Evolutionary conservation across 1,140 invertebrate species (phyloP), one percentile per base, ranked within the genome.

Genomic region (Reticulitermes speratus): DNA sequence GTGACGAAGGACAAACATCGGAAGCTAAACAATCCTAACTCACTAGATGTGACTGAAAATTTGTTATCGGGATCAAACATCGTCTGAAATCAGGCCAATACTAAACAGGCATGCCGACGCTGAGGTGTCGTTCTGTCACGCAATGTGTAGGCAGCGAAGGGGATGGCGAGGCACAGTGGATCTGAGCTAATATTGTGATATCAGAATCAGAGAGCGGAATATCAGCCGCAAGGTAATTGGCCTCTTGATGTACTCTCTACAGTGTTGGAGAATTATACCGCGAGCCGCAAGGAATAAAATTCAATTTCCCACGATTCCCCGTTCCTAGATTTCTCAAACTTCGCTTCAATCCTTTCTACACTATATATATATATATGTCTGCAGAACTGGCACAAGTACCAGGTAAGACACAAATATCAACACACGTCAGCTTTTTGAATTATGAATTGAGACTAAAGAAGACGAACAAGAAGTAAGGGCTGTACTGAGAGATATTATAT

Each of bases 151-250:
- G n/a, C 9, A 75, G 1, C 65, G n/a, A 75, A 25, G 25, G 25
- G n/a, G 65, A 75, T 8, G n/a, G 59, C 12, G 21, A 7, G 7
- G 59, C 59, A n/a, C 55, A 59, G 14, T 19, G 14, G 14, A 23
- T 14, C 14, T 2, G 21, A n/a, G 65, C 65, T 75, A 75, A 30
- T 75, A 65, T 65, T n/a, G 59, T n/a, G 59, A 7, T 65, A 75
- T 75, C 65, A 30, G 65, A 75, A 75, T 75, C 65, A 75, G 65
- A 30, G n/a, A 75, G 65, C 65, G 65, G 65, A 75, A 75, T 75
- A 75, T 75, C n/a, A n/a, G 25, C 65, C 65, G 25, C 65, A 25
- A 75, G 65, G 65, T 75, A 75, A 75, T 75, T 75, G 65, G 65
- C 65, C 65, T 75, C 52, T 55, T 55, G 52, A 55, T 55, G 52